These are phyloP conservation scores for Drosophila takahashii DNA, from an alignment of 1,140 invertebrate species.

Conservation along the genomic window DNA sequence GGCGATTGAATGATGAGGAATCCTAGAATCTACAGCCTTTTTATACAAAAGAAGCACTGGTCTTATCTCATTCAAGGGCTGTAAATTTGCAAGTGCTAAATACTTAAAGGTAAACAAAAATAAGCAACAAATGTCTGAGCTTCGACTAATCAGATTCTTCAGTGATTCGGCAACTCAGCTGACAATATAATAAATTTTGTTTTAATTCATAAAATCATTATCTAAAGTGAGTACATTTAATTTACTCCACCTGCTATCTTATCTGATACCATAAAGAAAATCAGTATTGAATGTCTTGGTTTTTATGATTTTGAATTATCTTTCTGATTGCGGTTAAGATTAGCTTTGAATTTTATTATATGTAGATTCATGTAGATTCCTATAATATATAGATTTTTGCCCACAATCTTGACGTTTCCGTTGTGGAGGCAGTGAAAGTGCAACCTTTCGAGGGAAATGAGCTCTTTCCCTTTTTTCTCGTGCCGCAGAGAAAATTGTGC, in stretches of 20 bases:
- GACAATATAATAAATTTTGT: slow-evolving; percentile 12
- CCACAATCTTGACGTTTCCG: slow-evolving; percentile 7
- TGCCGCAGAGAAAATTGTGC: slow-evolving; percentile 47
- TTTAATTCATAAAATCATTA: slow-evolving; percentile 21
- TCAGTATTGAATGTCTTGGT: not conserved
- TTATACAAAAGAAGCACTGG: not conserved
- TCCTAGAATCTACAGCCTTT: not conserved
- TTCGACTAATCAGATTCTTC: slow-evolving; percentile 1
- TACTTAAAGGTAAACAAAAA: not conserved
- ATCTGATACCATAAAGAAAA: slow-evolving; percentile 13
- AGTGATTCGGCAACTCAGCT: slow-evolving; percentile 2
- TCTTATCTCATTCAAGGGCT: not conserved
- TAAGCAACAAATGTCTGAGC: not conserved
- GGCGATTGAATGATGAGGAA: slow-evolving; percentile 12
- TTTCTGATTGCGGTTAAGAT: not conserved
- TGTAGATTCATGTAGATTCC: not conserved
- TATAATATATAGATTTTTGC: not conserved
- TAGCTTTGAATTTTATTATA: not conserved
- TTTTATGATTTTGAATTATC: not conserved
- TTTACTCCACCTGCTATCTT: slow-evolving; percentile 10
- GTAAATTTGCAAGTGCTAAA: not conserved
- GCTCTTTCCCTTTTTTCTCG: slow-evolving; percentile 33
- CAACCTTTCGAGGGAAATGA: slow-evolving; percentile 61
- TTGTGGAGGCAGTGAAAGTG: slow-evolving; percentile 71
- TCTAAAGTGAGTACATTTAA: slow-evolving; percentile 3